phyloP scores from a whole-genome alignment of 1,140 invertebrate genomes.

The Eumeta japonica region DNA sequence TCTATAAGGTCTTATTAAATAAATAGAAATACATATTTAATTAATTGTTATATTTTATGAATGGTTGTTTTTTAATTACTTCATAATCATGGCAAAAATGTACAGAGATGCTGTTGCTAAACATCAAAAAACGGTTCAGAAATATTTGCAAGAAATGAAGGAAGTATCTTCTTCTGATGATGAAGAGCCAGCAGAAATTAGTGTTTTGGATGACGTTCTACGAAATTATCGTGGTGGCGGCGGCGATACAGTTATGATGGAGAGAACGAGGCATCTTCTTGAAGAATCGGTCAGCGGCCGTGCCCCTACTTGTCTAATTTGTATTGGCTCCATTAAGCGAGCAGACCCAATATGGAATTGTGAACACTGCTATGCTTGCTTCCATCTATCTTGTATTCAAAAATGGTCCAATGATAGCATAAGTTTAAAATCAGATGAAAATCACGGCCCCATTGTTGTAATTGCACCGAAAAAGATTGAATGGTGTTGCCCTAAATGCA shows the following conservation, averaged over 20 bases:
- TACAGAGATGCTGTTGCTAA: constrained; percentile 45
- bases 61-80: too few relatives aligned
- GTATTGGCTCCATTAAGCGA: constrained; percentile 84
- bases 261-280: constrained; percentile 66
- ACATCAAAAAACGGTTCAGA: constrained; percentile 44
- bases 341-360: constrained; percentile 85
- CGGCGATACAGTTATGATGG: constrained; percentile 32
- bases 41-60: too few relatives aligned
- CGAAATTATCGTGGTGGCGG: constrained; percentile 40
- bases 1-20: too few relatives aligned
- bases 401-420: constrained; percentile 90
- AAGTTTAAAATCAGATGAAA: constrained; percentile 64
- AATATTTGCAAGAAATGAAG: constrained; percentile 41
- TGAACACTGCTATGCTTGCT: constrained; percentile 72
- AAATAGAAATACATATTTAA: too few relatives aligned
- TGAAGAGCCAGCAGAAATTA: constrained; percentile 39
- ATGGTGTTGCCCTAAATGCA: constrained; percentile 86
- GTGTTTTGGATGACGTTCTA: constrained; percentile 37
- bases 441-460: constrained; percentile 52
- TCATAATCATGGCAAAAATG: constrained; percentile 42
- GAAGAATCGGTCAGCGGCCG: constrained; percentile 75
- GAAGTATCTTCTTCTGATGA: constrained; percentile 46
- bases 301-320: constrained; percentile 84
- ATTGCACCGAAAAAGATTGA: constrained; percentile 51
- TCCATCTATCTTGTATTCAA: constrained; percentile 88